These are phyloP conservation scores for Zygogramma bicolorata DNA, from an alignment of 2,888 invertebrate species.

Conservation along the genomic window DNA sequence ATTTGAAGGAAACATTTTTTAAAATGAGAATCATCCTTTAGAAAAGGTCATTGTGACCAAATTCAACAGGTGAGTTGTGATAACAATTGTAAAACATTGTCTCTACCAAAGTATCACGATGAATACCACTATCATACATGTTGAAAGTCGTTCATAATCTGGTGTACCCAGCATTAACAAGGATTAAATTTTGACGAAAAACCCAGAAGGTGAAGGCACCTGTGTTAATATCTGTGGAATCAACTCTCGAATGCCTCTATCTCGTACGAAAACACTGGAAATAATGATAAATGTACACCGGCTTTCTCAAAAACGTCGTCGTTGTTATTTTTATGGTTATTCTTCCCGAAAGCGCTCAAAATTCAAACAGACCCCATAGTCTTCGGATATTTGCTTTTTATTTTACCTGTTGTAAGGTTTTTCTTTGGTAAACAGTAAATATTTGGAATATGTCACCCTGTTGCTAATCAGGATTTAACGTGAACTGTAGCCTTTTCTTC, in stretches of 20 bases:
- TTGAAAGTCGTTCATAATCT: background rate
- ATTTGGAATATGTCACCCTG: slow-evolving; percentile 37
- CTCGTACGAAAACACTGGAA: slow-evolving; percentile 1
- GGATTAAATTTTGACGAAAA: slow-evolving; percentile 2
- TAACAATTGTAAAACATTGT: too few species aligned
- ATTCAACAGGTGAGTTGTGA: too few species aligned
- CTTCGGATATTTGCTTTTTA: slow-evolving; percentile 38
- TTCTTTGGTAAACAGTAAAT: slow-evolving; percentile 37
- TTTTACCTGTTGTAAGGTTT: slow-evolving; percentile 39
- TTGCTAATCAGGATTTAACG: slow-evolving; percentile 34
- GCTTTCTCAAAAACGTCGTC: slow-evolving; percentile 13
- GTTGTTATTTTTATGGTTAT: slow-evolving; percentile 34
- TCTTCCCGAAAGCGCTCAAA: slow-evolving; percentile 24
- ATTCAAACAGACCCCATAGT: slow-evolving; percentile 34
- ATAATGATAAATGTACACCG: slow-evolving; percentile 18
- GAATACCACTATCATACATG: background rate
- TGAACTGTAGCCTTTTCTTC: slow-evolving; percentile 14
- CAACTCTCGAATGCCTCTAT: background rate
- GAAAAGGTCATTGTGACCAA: too few species aligned
- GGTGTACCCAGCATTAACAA: background rate
- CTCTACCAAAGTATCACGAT: background rate
- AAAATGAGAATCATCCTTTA: too few species aligned
- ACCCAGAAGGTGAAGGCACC: background rate
- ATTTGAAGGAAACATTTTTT: too few species aligned
- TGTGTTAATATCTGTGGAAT: slow-evolving; percentile 4